Conservation (phyloP, 2,888 invertebrate genomes). For the Bellardia pandia region DNA sequence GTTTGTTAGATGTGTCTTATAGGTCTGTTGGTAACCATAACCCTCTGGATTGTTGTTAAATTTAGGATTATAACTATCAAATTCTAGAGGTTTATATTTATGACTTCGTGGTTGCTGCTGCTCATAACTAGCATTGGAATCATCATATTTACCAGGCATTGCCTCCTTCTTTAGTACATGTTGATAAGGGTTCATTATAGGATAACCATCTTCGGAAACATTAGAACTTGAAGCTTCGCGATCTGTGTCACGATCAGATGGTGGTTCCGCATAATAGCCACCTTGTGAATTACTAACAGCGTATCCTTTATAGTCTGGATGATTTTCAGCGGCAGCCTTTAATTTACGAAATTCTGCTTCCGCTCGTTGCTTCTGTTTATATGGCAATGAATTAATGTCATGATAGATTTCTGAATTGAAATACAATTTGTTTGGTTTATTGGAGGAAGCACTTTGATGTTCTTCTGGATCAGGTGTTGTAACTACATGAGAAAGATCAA, state of each 20-base stretch:
- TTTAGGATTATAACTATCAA: constrained; percentile 83
- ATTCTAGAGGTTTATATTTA: constrained; percentile 75
- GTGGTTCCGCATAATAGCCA: constrained; percentile 81
- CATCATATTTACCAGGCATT: constrained; percentile 77
- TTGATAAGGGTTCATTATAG: constrained; percentile 81
- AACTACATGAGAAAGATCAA: constrained; percentile 82
- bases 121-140: constrained; percentile 75
- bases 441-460: constrained; percentile 67
- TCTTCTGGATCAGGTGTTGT: constrained; percentile 78
- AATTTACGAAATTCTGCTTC: constrained; percentile 75
- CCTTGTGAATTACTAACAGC: constrained; percentile 42
- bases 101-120: constrained; percentile 74
- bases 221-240: constrained; percentile 50
- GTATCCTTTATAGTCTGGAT: constrained; percentile 81
- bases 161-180: constrained; percentile 81
- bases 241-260: constrained; percentile 72
- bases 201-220: constrained; percentile 79
- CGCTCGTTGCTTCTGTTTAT: constrained; percentile 77
- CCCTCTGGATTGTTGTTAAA: constrained; percentile 84
- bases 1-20: constrained; percentile 76
- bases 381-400: constrained; percentile 83
- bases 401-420: constrained; percentile 83
- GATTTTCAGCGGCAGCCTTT: constrained; percentile 74
- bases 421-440: constrained; percentile 80
- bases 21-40: constrained; percentile 83